Percentiles rank a stretch among this genome's conserved stretches.
These are phyloP conservation scores for Manis crassicaudata DNA, from an alignment of 2,797 vertebrate species.

Conservation along the genomic window DNA sequence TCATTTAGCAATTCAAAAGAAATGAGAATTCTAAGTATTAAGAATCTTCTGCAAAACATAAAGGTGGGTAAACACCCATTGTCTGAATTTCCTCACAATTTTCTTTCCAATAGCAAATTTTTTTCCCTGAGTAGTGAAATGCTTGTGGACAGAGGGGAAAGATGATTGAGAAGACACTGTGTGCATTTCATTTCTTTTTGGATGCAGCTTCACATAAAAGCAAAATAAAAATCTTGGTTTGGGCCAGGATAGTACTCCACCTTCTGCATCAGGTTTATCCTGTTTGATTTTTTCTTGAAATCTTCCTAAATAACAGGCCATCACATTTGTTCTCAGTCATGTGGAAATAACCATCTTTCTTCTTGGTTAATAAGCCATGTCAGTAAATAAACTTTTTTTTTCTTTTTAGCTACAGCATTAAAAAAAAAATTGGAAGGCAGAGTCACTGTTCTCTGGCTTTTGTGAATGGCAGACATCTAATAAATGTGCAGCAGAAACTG, in stretches of 20 bases:
- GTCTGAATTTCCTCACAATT: not conserved
- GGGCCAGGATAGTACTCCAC: not conserved
- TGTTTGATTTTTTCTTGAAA: not conserved
- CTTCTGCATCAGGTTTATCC: not conserved
- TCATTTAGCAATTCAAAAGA: constrained; percentile 1
- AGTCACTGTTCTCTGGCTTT: not conserved
- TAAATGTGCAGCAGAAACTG: not conserved
- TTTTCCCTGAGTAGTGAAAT: not conserved
- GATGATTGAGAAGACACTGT: not conserved
- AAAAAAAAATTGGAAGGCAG: not conserved
- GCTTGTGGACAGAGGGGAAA: not conserved
- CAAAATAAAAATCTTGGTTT: not conserved
- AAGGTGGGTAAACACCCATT: not conserved
- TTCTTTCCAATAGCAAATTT: not conserved
- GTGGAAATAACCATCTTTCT: constrained; percentile 34
- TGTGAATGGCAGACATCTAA: constrained; percentile 5
- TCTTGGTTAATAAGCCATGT: constrained; percentile 39
- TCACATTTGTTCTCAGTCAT: constrained; percentile 9
- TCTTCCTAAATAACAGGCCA: not conserved
- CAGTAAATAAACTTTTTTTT: not conserved
- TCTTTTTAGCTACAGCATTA: not conserved
- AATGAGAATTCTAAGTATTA: constrained; percentile 5
- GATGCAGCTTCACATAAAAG: not conserved
- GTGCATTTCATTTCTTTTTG: not conserved
- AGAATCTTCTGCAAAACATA: not conserved